Percentiles rank a stretch among this genome's conserved stretches.
phyloP scores from a whole-genome alignment of 2,888 invertebrate species.

The Onthophagus sagittarius region DNA sequence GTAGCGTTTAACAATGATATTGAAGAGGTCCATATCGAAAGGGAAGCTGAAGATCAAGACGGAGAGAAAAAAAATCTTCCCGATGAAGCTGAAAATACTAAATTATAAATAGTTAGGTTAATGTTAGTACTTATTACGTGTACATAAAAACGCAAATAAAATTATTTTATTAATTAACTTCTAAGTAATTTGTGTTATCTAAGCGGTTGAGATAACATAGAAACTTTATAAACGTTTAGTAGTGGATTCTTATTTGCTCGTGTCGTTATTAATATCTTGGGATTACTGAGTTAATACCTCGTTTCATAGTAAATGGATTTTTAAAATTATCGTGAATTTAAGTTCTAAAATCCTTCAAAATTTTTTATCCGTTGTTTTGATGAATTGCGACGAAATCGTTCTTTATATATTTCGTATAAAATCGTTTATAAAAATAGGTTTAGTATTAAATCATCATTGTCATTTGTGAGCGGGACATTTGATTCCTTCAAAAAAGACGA shows the following conservation, averaged over 20 bases:
- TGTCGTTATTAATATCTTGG: slow-evolving; percentile 13
- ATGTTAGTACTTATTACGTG: background rate
- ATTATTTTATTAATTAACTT: background rate
- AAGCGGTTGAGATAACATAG: background rate
- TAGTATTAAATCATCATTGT: no score
- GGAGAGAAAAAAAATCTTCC: slow-evolving; percentile 5
- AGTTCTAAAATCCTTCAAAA: no score
- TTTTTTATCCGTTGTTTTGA: no score
- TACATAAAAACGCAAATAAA: background rate
- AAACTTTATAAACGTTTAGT: slow-evolving; percentile 32
- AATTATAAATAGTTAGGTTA: background rate
- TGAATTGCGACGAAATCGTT: no score
- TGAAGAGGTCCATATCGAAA: slow-evolving; percentile 43
- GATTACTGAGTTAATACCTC: slow-evolving; percentile 1
- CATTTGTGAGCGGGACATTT: no score
- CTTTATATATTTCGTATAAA: no score
- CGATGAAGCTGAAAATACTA: slow-evolving; percentile 4
- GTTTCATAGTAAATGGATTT: background rate
- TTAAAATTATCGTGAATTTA: background rate
- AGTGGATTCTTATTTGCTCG: slow-evolving; percentile 38
- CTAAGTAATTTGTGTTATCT: no score
- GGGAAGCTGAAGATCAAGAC: slow-evolving; percentile 45
- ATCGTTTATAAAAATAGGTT: no score
- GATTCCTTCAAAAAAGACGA: no score
- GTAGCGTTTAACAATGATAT: slow-evolving; percentile 48